These are phyloP conservation scores for Bagarius yarrelli DNA, from an alignment of 2,113 vertebrate species.

Conservation along the genomic window DNA sequence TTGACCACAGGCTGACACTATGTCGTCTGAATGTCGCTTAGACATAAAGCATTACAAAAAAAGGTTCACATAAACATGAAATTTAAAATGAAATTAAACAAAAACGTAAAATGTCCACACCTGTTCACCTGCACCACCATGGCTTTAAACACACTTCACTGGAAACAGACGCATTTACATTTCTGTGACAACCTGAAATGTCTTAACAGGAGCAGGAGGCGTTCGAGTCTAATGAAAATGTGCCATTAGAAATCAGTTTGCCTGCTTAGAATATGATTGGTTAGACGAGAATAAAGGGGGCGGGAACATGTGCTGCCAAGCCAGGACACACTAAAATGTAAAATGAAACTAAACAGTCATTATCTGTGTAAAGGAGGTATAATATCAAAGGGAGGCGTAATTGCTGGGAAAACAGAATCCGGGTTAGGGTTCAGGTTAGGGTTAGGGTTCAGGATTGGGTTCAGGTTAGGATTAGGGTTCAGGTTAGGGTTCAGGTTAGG, in stretches of 20 bases:
- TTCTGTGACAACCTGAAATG: neutral
- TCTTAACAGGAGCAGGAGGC: neutral
- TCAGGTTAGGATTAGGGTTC: too few species aligned
- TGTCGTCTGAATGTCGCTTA: too few species aligned
- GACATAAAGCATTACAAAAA: too few species aligned
- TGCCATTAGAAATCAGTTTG: neutral
- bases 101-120: neutral
- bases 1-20: too few species aligned
- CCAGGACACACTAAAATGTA: neutral
- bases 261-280: neutral
- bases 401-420: neutral
- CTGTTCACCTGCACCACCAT: neutral
- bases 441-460: too few species aligned
- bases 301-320: too few species aligned
- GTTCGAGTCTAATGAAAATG: neutral
- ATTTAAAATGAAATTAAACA: too few species aligned
- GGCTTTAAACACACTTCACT: neutral
- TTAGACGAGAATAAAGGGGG: neutral
- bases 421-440: too few species aligned
- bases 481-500: too few species aligned
- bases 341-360: neutral
- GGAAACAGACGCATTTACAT: neutral
- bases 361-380: neutral
- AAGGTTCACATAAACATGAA: too few species aligned
- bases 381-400: neutral